Conservation (phyloP, 2,888 invertebrate species). For the Drosophila conformis region DNA sequence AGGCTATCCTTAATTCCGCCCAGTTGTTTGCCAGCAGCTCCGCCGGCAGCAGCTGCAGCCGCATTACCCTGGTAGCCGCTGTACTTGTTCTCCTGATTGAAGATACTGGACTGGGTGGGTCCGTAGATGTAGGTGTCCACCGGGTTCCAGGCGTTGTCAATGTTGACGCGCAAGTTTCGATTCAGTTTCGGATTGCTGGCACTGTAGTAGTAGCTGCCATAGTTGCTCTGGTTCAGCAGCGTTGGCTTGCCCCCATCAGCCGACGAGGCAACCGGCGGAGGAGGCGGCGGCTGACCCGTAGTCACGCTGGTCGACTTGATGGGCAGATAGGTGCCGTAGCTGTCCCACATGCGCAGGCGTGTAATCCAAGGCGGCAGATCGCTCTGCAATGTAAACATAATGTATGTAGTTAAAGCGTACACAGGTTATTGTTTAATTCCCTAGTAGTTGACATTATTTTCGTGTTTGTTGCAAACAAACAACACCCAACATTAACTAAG, state of each 20-base stretch:
- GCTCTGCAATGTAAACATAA: slow-evolving; percentile 67
- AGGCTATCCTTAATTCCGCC: slow-evolving; percentile 83
- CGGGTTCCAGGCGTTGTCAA: slow-evolving; percentile 85
- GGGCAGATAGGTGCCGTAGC: slow-evolving; percentile 86
- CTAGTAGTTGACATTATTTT: slow-evolving; percentile 62
- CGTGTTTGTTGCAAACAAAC: slow-evolving; percentile 19
- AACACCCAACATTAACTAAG: neutral
- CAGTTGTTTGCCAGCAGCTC: slow-evolving; percentile 61
- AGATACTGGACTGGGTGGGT: slow-evolving; percentile 85
- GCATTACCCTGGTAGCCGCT: slow-evolving; percentile 83
- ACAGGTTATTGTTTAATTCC: slow-evolving; percentile 66
- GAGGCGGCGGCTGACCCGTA: slow-evolving; percentile 82
- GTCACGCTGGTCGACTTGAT: slow-evolving; percentile 84
- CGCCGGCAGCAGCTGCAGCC: slow-evolving; percentile 52
- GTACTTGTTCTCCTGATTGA: slow-evolving; percentile 85
- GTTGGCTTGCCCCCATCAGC: slow-evolving; percentile 80
- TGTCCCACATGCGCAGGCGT: slow-evolving; percentile 91
- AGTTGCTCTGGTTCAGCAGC: slow-evolving; percentile 82
- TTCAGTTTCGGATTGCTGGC: slow-evolving; percentile 84
- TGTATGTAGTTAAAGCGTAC: slow-evolving; percentile 16
- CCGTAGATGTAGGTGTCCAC: slow-evolving; percentile 85
- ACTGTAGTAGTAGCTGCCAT: slow-evolving; percentile 84
- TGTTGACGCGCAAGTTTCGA: slow-evolving; percentile 84
- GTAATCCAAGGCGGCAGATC: slow-evolving; percentile 88
- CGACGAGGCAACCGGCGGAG: slow-evolving; percentile 80